Evolutionary conservation across 2,113 vertebrate genomes (phyloP), one percentile per base, ranked within the genome.

Genomic region (Ranitomeya variabilis): DNA sequence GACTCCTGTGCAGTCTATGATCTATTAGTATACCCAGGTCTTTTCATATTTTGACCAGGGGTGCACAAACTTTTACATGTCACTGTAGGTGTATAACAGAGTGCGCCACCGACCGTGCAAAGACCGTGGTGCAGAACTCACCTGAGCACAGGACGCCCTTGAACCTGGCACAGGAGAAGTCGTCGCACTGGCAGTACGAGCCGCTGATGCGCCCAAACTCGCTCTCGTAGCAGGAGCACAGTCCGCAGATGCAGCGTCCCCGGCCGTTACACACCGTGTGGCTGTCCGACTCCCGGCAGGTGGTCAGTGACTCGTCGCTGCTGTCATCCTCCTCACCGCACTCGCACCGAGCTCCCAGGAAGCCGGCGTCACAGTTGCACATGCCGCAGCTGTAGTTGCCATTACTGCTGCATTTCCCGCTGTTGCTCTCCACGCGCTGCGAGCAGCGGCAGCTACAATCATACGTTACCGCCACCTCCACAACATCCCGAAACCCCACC

Each of bases 141-240:
- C 98, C 98, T 95, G 98, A 99, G 95, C 98, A 99, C 87, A 99
- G 96, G 87, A 97, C 85, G 8, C 98, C 98, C 91, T 97, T 98
- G 94, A 97, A 98, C 21, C 98, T 93, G 82, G 98, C 96, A 0
- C 98, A 99, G 90, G 98, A 99, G 94, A 99, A 99, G 95, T 98
- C 97, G 4, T 99, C 98, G 0, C 98, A 99, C 92, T 99, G 96
- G 57, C 98, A 99, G 96, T 96, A 99, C 87, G 95, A 92, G 13
- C 98, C 98, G 0, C 99, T 99, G 93, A 99, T 98, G 94, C 96
- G 97, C 11, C 98, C 98, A 0, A 99, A 99, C 93, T 99, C 98
- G 0, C 98, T 99, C 92, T 98, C 96, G 0, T 96, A 97, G 94
- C 98, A 99, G 84, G 97, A 94, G 62, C 98, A 99, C 93, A 97